These are phyloP conservation scores for Hycleus cichorii DNA, from an alignment of 1,140 invertebrate genomes.

Conservation along the genomic window DNA sequence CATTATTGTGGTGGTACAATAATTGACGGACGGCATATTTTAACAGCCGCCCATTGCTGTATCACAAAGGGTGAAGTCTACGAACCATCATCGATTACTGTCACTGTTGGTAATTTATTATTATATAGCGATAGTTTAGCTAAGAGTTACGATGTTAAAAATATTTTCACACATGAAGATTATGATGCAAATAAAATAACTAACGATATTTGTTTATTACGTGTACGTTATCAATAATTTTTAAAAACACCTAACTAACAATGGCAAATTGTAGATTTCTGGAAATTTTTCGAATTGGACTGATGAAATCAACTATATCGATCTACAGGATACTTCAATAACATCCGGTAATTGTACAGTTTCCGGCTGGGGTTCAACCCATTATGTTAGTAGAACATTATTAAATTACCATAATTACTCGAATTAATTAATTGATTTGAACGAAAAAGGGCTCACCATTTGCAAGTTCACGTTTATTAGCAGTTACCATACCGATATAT, in stretches of 20 bases:
- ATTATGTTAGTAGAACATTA: not conserved
- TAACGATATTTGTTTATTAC: slow-evolving; percentile 1
- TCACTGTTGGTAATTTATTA: not conserved
- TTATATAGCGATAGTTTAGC: not conserved
- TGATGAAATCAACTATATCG: not conserved
- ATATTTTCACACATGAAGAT: slow-evolving; percentile 1
- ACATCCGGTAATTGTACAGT: slow-evolving; percentile 1
- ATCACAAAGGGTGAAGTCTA: not conserved
- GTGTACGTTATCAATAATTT: slow-evolving; percentile 2
- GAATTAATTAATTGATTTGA: too few relatives aligned
- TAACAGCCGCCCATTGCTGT: not conserved
- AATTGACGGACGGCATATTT: too few relatives aligned
- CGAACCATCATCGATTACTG: not conserved
- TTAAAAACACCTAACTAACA: not conserved
- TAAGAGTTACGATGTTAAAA: not conserved
- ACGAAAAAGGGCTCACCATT: too few relatives aligned
- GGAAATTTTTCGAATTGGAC: not conserved
- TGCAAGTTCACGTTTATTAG: not conserved
- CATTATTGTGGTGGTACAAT: too few relatives aligned
- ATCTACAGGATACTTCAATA: not conserved
- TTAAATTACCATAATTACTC: too few relatives aligned
- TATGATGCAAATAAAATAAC: not conserved
- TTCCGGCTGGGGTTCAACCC: slow-evolving; percentile 3
- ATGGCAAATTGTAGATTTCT: not conserved
- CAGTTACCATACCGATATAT: not conserved